These are phyloP conservation scores for Muraenolepis orangiensis DNA, from an alignment of 2,797 vertebrate species.

Conservation along the genomic window DNA sequence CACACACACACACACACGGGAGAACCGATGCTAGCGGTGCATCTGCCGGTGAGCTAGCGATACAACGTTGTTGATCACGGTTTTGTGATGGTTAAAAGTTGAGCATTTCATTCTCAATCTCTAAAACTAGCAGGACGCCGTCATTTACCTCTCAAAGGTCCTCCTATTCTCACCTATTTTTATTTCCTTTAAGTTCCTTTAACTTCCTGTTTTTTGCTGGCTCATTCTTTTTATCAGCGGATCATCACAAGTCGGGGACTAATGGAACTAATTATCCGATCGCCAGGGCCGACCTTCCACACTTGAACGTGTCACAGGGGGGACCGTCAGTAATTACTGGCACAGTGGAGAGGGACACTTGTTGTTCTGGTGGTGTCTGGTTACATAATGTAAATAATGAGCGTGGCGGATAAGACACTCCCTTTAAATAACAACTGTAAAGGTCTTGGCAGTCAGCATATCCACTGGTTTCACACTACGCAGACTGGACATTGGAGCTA, in stretches of 20 bases:
- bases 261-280: not conserved
- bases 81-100: not conserved
- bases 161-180: not conserved
- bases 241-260: not conserved
- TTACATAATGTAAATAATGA: not conserved
- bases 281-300: not conserved
- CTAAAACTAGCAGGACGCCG: not conserved
- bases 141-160: not conserved
- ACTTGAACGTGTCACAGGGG: not conserved
- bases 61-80: not conserved
- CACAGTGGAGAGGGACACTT: not conserved
- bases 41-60: not conserved
- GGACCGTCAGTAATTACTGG: not conserved
- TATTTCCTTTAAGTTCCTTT: not conserved
- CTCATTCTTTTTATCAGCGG: not conserved
- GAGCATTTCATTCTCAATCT: not conserved
- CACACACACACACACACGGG: not conserved
- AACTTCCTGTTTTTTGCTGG: not conserved
- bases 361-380: not conserved
- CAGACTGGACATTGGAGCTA: not conserved
- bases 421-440: not conserved
- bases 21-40: not conserved
- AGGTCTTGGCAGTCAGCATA: not conserved
- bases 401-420: not conserved
- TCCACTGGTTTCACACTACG: not conserved